Evolutionary conservation across 2,113 vertebrate species (phyloP), one percentile per base, ranked within the genome.

Genomic region (Antechinus stuartii): DNA sequence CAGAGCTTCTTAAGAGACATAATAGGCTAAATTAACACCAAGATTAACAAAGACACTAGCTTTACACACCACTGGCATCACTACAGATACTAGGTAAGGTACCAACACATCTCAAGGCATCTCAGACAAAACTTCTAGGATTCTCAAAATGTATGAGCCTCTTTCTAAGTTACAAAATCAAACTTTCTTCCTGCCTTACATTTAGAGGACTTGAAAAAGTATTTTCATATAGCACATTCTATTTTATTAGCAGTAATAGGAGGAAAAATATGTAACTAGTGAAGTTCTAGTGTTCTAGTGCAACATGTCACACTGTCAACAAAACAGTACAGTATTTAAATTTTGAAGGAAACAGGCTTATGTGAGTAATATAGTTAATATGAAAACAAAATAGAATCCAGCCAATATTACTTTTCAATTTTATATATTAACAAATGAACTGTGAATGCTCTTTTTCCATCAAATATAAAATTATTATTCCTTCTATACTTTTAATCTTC

Each of bases 381-480:
- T 84, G 19, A 84, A 84, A 96, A 91, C 25, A 55, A 96, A 84
- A 7, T 0, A 11, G 93, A 95, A 94, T 52, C 46, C 2, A 42
- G 16, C 90, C 95, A 10, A 47, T 54, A 92, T 56, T 14, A 91
- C 25, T 9, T 47, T 50, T 55, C 90, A 54, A 61, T 93, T 95
- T 42, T 84, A 42, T 16, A 23, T 42, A 35, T 12, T n/a, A 89
- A 90, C 96, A 96, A 93, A 56, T 12, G 50, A 56, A 91, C 61
- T 68, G 57, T 68, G 57, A 19, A n/a, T 76, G 30, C 2, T 57
- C 30, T 89, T 95, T 95, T 47, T 53, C 2, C 92, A 92, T 90
- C 90, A 94, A 97, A 25, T 68, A 61, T 92, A 94, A 91, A 95
- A 89, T 25, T 56, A 46, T 42, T 91, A 27, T 10, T 92, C 91